phyloP scores from a whole-genome alignment of 2,113 vertebrate species.

The Pygoscelis antarcticus region DNA sequence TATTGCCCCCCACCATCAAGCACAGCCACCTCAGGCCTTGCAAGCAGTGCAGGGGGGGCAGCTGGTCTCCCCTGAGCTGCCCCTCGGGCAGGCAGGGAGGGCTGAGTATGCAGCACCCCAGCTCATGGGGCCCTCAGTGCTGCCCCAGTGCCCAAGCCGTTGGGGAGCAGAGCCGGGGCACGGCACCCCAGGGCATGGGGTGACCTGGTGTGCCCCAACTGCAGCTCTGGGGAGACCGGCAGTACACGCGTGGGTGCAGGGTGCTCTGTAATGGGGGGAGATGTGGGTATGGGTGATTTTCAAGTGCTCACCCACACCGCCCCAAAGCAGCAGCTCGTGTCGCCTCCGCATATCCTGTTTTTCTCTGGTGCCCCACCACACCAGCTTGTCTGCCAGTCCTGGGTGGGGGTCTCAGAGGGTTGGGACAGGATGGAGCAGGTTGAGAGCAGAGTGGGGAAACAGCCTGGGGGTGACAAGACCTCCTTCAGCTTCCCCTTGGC shows the following conservation, averaged over 20 bases:
- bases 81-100: not conserved
- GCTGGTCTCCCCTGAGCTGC: not conserved
- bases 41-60: not conserved
- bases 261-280: not conserved
- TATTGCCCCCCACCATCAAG: not conserved
- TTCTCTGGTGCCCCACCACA: not conserved
- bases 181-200: not conserved
- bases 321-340: not conserved
- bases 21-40: not conserved
- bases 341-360: accelerated
- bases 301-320: not conserved
- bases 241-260: not conserved
- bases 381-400: not conserved
- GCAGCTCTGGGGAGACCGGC: not conserved
- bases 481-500: not conserved
- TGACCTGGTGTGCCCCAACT: not conserved
- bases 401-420: not conserved
- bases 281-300: not conserved
- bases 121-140: not conserved
- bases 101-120: not conserved
- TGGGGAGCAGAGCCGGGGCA: not conserved
- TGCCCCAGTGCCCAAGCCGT: not conserved
- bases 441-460: not conserved
- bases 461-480: not conserved
- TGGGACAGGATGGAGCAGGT: not conserved